These are phyloP conservation scores for Geotrupes spiniger DNA, from an alignment of 2,888 invertebrate genomes.

Conservation along the genomic window DNA sequence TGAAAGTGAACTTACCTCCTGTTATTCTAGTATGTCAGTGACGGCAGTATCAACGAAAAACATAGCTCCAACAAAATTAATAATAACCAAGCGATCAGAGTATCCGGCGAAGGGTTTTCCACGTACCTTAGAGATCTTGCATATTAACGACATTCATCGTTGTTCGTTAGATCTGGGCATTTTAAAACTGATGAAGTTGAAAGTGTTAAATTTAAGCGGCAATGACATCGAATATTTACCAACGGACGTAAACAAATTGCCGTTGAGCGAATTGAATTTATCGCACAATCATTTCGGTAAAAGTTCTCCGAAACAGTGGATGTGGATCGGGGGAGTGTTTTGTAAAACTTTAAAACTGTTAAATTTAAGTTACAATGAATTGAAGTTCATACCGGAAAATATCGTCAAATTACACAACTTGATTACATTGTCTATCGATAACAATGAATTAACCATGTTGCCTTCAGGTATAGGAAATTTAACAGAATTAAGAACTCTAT, in stretches of 20 bases:
- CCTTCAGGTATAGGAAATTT: slow-evolving; percentile 67
- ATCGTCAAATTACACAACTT: slow-evolving; percentile 63
- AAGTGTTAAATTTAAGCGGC: slow-evolving; percentile 64
- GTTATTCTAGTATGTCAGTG: slow-evolving; percentile 47
- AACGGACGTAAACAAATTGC: slow-evolving; percentile 63
- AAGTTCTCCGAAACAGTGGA: slow-evolving; percentile 57
- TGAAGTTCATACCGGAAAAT: slow-evolving; percentile 58
- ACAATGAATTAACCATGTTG: slow-evolving; percentile 59
- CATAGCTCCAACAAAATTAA: slow-evolving; percentile 55
- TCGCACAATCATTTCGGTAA: slow-evolving; percentile 64
- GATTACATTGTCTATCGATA: slow-evolving; percentile 61
- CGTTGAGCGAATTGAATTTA: slow-evolving; percentile 62
- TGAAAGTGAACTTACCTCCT: slow-evolving; percentile 47
- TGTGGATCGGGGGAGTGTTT: slow-evolving; percentile 62
- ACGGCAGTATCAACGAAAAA: slow-evolving; percentile 51
- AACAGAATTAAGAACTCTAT: slow-evolving; percentile 54
- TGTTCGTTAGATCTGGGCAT: slow-evolving; percentile 69
- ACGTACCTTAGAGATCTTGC: slow-evolving; percentile 61
- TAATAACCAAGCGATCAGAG: slow-evolving; percentile 61
- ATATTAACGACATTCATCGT: slow-evolving; percentile 60
- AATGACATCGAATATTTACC: slow-evolving; percentile 72
- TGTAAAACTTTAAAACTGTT: slow-evolving; percentile 56
- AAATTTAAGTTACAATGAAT: slow-evolving; percentile 63
- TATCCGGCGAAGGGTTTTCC: slow-evolving; percentile 74
- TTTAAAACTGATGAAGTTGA: slow-evolving; percentile 62